These are phyloP conservation scores for Trogon surrucura DNA, from an alignment of 2,113 vertebrate species.

Conservation along the genomic window DNA sequence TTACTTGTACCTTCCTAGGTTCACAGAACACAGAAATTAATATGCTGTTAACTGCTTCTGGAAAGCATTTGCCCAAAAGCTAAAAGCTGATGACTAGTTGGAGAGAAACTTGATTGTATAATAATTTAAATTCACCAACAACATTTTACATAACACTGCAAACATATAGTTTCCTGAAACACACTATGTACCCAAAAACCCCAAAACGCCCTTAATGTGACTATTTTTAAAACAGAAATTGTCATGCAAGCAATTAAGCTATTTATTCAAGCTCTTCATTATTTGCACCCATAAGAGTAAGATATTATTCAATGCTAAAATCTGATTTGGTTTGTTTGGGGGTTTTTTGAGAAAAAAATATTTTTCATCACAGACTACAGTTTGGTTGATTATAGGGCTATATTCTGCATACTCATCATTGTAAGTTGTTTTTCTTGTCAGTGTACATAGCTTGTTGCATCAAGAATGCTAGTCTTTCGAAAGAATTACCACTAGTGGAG, in stretches of 20 bases:
- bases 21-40: not conserved
- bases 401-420: not conserved
- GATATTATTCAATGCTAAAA: not conserved
- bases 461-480: not conserved
- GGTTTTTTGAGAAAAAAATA: not conserved
- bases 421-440: not conserved
- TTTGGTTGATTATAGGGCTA: not conserved
- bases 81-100: not conserved
- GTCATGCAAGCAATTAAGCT: not conserved
- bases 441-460: rapidly evolving
- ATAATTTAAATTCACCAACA: not conserved
- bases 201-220: not conserved
- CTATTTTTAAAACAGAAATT: not conserved
- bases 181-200: not conserved
- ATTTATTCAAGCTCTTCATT: not conserved
- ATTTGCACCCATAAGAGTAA: not conserved
- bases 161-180: not conserved
- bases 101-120: not conserved
- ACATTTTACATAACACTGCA: not conserved
- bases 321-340: no score
- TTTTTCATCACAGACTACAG: not conserved
- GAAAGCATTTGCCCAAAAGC: not conserved
- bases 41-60: not conserved
- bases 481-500: not conserved
- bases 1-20: not conserved